Evolutionary conservation across 2,888 invertebrate genomes (phyloP), one percentile per base, ranked within the genome.

Genomic region (Callyntrura sp.): DNA sequence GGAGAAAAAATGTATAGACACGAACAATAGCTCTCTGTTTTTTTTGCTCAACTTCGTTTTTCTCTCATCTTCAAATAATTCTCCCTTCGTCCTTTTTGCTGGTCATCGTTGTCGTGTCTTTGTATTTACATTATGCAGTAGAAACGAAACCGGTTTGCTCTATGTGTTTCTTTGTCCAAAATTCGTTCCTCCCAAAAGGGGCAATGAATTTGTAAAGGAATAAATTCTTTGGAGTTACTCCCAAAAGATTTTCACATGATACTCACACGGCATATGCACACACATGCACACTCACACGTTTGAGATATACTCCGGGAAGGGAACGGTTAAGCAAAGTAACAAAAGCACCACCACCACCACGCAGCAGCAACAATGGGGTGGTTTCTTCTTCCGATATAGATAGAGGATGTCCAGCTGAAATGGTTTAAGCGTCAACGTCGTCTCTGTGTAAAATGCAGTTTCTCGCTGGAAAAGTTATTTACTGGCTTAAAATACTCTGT

Each of bases 141-240:
- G 25, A 6, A 25, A 62, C n/a, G 23, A 17, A 62, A n/a, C n/a
- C n/a, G n/a, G n/a, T n/a, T n/a, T n/a, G n/a, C n/a, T n/a, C n/a
- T 73, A 43, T 17, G 0, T 25, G 35, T n/a, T 57, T 23, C 48
- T 70, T 60, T 51, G 20, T 65, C 5, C 35, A 68, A 35, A 68
- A 68, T 35, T 81, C 68, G 35, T 68, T 81, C 68, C 28, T 87
- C 81, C 81, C 87, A 87, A 78, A 86, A 79, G 79, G 81, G 55
- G 20, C 68, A 57, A 81, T 81, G 81, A 87, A 87, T 87, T 81
- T 87, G 78, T 57, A 70, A 81, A 70, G 87, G 57, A 86, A 87
- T 87, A 87, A 81, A 87, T 87, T 81, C 51, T 87, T 12, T 57
- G 5, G 35, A n/a, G n/a, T 43, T 68, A 23, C 70, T 68, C 83